Evolutionary conservation across 2,113 vertebrate species (phyloP).

Genomic region (Rutilus rutilus): DNA sequence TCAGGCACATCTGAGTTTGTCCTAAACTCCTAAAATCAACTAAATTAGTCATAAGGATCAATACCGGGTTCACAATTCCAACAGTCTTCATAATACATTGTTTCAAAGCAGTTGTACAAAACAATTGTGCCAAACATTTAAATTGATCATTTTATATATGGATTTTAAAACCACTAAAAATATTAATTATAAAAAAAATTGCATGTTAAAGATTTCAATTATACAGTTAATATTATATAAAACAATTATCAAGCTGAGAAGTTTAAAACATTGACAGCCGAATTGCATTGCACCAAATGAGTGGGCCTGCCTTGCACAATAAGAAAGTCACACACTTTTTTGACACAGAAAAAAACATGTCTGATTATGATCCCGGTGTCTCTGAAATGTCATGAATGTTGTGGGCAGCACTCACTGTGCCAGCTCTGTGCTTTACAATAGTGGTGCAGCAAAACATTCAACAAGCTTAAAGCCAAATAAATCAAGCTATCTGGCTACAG

Average conservation of each 20-base stretch:
- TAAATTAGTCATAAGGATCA: background rate
- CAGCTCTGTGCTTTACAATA: background rate
- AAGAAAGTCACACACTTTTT: background rate
- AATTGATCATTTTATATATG: too few species aligned
- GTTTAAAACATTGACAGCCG: background rate
- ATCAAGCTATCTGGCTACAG: background rate
- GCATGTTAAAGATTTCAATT: background rate
- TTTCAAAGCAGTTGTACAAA: background rate
- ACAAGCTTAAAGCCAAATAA: constrained; percentile 17
- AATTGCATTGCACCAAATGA: background rate
- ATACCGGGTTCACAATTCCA: background rate
- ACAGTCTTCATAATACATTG: background rate
- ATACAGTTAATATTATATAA: background rate
- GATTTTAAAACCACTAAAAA: too few species aligned
- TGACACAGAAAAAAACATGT: background rate
- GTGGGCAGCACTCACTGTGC: background rate
- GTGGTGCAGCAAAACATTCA: background rate
- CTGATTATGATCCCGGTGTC: background rate
- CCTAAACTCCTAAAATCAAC: background rate
- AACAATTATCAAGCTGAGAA: background rate
- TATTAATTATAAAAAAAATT: background rate
- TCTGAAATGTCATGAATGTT: background rate
- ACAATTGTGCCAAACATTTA: background rate
- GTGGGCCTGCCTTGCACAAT: background rate
- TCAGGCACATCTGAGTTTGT: background rate